These are phyloP conservation scores for Taurulus bubalis DNA, from an alignment of 2,113 vertebrate species.

Conservation along the genomic window DNA sequence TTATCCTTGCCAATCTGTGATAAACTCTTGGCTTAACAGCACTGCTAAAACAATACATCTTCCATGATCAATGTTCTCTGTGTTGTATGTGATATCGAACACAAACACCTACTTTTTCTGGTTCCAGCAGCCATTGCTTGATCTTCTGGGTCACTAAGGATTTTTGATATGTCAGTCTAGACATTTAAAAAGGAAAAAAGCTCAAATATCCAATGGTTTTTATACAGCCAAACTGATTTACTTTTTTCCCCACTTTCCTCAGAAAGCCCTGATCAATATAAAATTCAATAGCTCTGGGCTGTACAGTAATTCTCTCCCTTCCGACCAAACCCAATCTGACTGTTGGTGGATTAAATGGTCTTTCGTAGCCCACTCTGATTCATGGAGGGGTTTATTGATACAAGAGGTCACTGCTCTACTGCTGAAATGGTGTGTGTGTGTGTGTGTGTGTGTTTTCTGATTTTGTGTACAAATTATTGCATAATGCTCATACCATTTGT, in stretches of 20 bases:
- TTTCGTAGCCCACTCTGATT: conserved; percentile 49
- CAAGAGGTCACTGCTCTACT: conserved; percentile 16
- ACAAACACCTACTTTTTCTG: not conserved
- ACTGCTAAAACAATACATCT: conserved; percentile 25
- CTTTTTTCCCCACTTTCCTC: conserved; percentile 34
- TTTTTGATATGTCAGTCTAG: conserved; percentile 8
- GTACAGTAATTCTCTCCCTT: conserved; percentile 53
- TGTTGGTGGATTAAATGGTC: conserved; percentile 49
- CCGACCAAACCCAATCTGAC: conserved; percentile 33
- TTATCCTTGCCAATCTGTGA: conserved; percentile 38
- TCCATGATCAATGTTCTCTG: conserved; percentile 2
- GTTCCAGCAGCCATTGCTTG: not conserved
- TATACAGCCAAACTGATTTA: not conserved
- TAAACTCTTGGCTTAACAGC: conserved; percentile 35
- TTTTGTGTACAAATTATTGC: not conserved
- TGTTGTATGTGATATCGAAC: conserved; percentile 5
- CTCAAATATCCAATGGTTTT: not conserved
- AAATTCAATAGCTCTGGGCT: conserved; percentile 58
- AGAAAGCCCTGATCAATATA: conserved; percentile 58
- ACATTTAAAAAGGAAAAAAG: conserved; percentile 14
- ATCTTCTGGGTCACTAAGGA: conserved; percentile 7
- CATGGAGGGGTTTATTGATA: conserved; percentile 50
- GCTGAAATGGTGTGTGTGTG: conserved; percentile 13
- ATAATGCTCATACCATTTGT: conserved; percentile 6
- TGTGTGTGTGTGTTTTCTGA: not conserved